Evolutionary conservation across 2,888 invertebrate species (phyloP), one percentile per base, ranked within the genome.

Genomic region (Teinopalpus imperialis): DNA sequence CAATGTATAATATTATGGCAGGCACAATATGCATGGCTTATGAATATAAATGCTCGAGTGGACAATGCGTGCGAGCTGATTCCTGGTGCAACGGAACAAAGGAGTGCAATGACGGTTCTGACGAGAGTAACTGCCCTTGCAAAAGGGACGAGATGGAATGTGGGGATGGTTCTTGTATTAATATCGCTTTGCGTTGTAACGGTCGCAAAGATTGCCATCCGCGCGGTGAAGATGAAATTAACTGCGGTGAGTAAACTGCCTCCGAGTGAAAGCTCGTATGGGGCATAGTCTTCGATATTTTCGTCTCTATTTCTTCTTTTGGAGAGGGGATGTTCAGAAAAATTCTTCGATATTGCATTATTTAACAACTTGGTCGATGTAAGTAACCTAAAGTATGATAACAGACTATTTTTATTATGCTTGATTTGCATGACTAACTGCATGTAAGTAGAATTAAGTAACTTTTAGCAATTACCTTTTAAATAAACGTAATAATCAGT

Each of bases 161-260:
- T 73, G 81, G 92, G 59, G 91, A 93, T 62, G 92, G 92, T 52
- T 78, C 90, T 66, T 94, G 94, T 79, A 90, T 94, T 71, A 87
- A 90, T 63, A 78, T 87, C 56, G 87, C 88, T 35, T 90, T 90
- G 55, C 85, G 90, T 60, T 95, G 95, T 76, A 90, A 95, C 69
- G 90, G 90, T 56, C 67, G 74, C 43, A 64, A 59, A 53, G 91
- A 94, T 68, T 94, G 93, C 74, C 57, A 43, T 21, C 69, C 79
- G 14, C 86, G 89, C 64, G 91, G 90, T 48, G 91, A 91, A 59
- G 93, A 94, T 61, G 94, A 94, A 74, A 62, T 62, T 40, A 83
- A 87, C 54, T 92, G 91, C 59, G 89, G 90, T 80, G 71, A 66
- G 71, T 69, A 14, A 13, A 43, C 35, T 14, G 9, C 23, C 7